phyloP scores from a whole-genome alignment of 2,888 invertebrate genomes.

The Lepidocyrtinus sp. region DNA sequence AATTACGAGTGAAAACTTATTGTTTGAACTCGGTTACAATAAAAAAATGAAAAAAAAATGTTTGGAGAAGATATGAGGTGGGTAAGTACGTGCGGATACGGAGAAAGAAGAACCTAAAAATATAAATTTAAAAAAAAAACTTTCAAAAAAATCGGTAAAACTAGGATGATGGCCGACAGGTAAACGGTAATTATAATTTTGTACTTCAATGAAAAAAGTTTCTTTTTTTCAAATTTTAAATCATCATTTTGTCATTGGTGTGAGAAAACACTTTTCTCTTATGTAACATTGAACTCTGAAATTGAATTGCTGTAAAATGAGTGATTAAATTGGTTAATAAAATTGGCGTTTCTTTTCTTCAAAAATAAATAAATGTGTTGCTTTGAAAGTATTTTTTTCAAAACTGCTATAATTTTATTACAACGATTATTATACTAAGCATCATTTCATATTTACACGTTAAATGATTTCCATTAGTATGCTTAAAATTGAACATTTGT shows the following conservation, averaged over 20 bases:
- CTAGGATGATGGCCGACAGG: not conserved
- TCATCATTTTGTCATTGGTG: not conserved
- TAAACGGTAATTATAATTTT: not conserved
- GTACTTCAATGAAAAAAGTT: not conserved
- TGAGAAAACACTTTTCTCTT: too few species aligned
- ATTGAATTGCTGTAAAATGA: too few species aligned
- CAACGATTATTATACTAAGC: too few species aligned
- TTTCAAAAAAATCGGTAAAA: slow-evolving; percentile 10
- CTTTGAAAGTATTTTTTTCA: too few species aligned
- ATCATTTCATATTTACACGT: too few species aligned
- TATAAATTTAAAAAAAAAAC: not conserved
- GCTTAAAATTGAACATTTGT: too few species aligned
- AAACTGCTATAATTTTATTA: too few species aligned
- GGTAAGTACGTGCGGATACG: not conserved
- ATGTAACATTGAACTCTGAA: too few species aligned
- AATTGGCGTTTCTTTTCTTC: slow-evolving; percentile 49
- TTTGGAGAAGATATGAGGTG: not conserved
- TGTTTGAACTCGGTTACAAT: not conserved
- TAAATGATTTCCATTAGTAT: too few species aligned
- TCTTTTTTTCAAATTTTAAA: not conserved
- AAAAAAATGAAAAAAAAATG: not conserved
- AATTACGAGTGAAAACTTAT: not conserved
- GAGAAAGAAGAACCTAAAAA: not conserved
- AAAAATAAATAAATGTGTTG: too few species aligned
- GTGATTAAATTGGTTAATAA: slow-evolving; percentile 42